Percentiles rank a stretch among this genome's conserved stretches.
Evolutionary conservation across 2,888 invertebrate genomes (phyloP).

Genomic region (Acleris sparsana): DNA sequence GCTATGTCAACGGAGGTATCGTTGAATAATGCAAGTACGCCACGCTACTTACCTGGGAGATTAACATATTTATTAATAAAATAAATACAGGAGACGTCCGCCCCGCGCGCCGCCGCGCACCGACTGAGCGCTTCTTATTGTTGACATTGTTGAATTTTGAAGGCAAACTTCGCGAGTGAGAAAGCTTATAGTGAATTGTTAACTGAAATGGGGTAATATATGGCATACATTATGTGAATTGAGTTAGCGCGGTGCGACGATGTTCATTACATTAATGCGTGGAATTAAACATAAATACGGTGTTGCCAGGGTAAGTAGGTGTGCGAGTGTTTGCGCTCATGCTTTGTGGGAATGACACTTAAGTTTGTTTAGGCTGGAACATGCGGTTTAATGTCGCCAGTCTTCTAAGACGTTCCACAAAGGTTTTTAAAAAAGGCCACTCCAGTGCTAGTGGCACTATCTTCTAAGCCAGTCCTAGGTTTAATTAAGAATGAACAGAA

Average conservation of each 20-base stretch:
- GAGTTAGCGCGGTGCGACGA: slow-evolving; percentile 69
- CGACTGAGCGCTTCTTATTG: slow-evolving; percentile 59
- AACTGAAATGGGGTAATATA: slow-evolving; percentile 74
- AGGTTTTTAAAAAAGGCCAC: too few species aligned
- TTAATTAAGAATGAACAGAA: too few species aligned
- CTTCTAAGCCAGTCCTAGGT: too few species aligned
- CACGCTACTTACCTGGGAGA: slow-evolving; percentile 76
- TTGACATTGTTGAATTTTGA: slow-evolving; percentile 62
- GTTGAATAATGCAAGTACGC: slow-evolving; percentile 76
- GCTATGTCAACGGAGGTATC: slow-evolving; percentile 81
- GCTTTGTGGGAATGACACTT: slow-evolving; percentile 4
- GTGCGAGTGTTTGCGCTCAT: slow-evolving; percentile 1
- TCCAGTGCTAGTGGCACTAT: too few species aligned
- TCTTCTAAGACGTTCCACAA: too few species aligned
- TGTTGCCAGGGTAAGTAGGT: slow-evolving; percentile 25
- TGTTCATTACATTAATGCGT: slow-evolving; percentile 78
- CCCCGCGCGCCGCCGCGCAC: slow-evolving; percentile 49
- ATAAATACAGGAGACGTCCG: slow-evolving; percentile 78
- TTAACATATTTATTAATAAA: slow-evolving; percentile 84
- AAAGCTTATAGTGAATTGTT: slow-evolving; percentile 70
- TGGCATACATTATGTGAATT: slow-evolving; percentile 82
- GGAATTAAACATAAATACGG: slow-evolving; percentile 71
- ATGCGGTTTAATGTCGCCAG: neutral
- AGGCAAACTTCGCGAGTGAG: slow-evolving; percentile 62
- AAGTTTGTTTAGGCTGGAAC: neutral